A percentile compares a stretch with the other conserved stretches of the same genome.
Conservation (phyloP, 1,140 invertebrate species). For the Drosophila aff. region DNA sequence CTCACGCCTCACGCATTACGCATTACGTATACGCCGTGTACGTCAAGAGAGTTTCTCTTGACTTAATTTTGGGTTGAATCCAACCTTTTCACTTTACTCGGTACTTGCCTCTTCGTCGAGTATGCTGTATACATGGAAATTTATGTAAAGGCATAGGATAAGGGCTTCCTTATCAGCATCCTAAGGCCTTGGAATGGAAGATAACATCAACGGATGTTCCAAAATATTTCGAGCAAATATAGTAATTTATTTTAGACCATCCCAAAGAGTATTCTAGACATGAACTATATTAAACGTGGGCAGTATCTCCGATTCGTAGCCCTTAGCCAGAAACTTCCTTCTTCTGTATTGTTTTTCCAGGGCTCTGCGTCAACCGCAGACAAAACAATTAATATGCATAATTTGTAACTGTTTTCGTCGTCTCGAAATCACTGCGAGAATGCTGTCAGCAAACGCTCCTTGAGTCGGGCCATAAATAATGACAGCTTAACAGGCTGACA, state of each 20-base stretch:
- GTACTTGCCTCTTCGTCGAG: not conserved
- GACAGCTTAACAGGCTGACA: conserved; percentile 57
- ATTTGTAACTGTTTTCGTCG: conserved; percentile 67
- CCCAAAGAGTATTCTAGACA: too few relatives aligned
- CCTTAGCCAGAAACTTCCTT: too few relatives aligned
- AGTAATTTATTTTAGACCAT: too few relatives aligned
- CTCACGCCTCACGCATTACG: conserved; percentile 29
- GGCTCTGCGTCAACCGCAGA: conserved; percentile 28
- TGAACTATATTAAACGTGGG: not conserved
- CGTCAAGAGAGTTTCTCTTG: conserved; percentile 36
- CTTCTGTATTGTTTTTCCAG: conserved; percentile 1
- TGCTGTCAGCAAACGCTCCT: conserved; percentile 67
- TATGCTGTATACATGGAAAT: conserved; percentile 12
- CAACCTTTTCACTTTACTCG: conserved; percentile 23
- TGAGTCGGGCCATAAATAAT: conserved; percentile 68
- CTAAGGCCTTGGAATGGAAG: not conserved
- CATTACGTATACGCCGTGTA: conserved; percentile 59
- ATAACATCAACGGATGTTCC: not conserved
- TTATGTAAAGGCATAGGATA: not conserved
- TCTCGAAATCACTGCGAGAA: conserved; percentile 53
- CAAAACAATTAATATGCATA: conserved; percentile 77
- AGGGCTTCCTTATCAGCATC: not conserved
- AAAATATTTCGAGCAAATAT: not conserved
- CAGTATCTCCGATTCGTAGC: not conserved
- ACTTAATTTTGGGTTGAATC: conserved; percentile 22